Percentiles rank a stretch among this genome's conserved stretches.
Evolutionary conservation across 2,888 invertebrate genomes (phyloP).

Genomic region (Kuschelorhynchus macadamiae): DNA sequence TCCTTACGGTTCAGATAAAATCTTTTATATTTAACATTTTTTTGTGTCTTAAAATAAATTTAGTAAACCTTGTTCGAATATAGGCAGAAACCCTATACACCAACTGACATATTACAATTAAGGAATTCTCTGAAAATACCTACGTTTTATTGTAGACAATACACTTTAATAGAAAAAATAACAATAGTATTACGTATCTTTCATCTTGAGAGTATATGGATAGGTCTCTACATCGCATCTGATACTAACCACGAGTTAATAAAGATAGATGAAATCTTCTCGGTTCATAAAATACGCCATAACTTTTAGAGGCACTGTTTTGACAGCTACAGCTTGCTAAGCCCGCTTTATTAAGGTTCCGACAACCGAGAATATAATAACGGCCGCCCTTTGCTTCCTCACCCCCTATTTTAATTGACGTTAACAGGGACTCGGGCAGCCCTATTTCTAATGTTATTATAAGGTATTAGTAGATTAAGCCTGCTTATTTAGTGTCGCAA

Average conservation of each 20-base stretch:
- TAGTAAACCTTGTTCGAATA: no score
- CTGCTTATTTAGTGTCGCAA: conserved; percentile 61
- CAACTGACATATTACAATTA: no score
- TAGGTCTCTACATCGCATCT: no score
- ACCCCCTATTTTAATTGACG: conserved; percentile 48
- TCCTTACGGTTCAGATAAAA: no score
- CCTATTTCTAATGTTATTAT: conserved; percentile 59
- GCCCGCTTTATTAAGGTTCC: conserved; percentile 44
- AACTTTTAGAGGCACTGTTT: conserved; percentile 39
- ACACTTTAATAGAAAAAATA: no score
- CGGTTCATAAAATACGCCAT: conserved; percentile 41
- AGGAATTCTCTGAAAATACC: no score
- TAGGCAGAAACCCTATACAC: no score
- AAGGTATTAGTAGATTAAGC: conserved; percentile 61
- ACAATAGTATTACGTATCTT: no score
- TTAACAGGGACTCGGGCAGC: conserved; percentile 40
- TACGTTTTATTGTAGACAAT: no score
- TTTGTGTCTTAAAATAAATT: no score
- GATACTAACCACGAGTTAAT: conserved; percentile 6
- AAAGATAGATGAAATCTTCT: conserved; percentile 24
- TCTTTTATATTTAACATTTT: no score
- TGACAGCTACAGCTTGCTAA: conserved; percentile 45
- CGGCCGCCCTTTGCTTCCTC: conserved; percentile 10
- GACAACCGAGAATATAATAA: conserved; percentile 31
- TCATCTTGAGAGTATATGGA: no score